phyloP scores from a whole-genome alignment of 2,113 vertebrate genomes.

The Nothobranchius kuhntae region DNA sequence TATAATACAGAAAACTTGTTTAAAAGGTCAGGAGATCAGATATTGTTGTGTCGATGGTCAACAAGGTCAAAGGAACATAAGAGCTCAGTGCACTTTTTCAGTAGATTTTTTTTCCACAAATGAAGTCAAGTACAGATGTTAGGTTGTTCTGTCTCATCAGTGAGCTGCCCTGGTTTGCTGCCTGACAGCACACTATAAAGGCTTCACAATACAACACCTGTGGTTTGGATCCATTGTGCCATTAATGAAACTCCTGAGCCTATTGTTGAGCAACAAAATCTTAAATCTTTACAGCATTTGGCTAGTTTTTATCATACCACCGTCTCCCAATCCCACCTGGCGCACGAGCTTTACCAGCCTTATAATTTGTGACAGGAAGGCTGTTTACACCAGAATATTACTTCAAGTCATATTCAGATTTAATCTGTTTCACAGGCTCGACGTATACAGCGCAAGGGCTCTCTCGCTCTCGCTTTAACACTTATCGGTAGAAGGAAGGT shows the following conservation, averaged over 20 bases:
- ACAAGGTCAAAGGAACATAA: conserved; percentile 13
- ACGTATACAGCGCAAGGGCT: neutral
- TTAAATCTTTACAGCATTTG: conserved; percentile 22
- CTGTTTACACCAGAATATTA: neutral
- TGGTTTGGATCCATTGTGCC: conserved; percentile 41
- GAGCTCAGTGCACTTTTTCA: conserved; percentile 17
- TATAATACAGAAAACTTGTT: neutral
- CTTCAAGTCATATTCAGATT: too few species aligned
- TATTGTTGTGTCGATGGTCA: conserved; percentile 8
- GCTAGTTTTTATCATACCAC: neutral
- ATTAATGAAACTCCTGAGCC: conserved; percentile 34
- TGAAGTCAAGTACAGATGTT: conserved; percentile 28
- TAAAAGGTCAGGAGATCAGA: neutral
- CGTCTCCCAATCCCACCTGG: neutral
- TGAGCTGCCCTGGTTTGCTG: conserved; percentile 39
- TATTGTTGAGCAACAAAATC: conserved; percentile 14
- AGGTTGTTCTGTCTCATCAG: conserved; percentile 32
- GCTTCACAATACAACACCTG: conserved; percentile 44
- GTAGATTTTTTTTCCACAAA: conserved; percentile 21
- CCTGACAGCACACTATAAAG: conserved; percentile 40
- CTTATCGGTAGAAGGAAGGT: conserved; percentile 1
- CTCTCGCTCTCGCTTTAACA: conserved; percentile 9
- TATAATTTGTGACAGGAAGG: neutral
- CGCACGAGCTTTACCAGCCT: neutral
- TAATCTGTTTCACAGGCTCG: too few species aligned